Evolutionary conservation across 2,888 invertebrate species (phyloP).

Genomic region (Terebella lapidaria): DNA sequence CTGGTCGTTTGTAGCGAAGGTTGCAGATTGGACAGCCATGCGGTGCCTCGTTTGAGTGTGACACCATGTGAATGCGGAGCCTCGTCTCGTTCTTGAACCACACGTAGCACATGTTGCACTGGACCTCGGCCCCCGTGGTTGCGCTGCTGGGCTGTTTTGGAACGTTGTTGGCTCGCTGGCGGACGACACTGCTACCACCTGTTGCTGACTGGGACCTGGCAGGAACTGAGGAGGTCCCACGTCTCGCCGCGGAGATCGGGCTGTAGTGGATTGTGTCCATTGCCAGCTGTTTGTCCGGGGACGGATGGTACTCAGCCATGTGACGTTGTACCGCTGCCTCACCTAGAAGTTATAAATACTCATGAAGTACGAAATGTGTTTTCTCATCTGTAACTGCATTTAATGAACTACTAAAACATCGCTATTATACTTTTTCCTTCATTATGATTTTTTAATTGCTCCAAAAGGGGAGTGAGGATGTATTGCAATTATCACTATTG

Average conservation of each 20-base stretch:
- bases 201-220: background rate
- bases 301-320: conserved; percentile 38
- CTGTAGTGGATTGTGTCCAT: background rate
- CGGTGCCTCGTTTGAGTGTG: conserved; percentile 14
- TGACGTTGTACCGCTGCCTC: conserved; percentile 43
- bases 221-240: background rate
- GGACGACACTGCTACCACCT: background rate
- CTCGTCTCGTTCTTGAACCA: conserved; percentile 12
- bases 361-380: too few relatives aligned
- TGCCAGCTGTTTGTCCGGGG: conserved; percentile 14
- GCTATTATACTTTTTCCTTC: too few relatives aligned
- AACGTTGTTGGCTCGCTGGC: background rate
- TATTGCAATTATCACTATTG: too few relatives aligned
- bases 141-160: background rate
- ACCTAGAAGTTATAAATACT: too few relatives aligned
- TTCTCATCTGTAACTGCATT: too few relatives aligned
- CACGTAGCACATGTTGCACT: conserved; percentile 17
- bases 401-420: too few relatives aligned
- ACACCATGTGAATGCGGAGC: conserved; percentile 18
- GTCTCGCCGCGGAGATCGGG: background rate
- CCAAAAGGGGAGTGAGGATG: too few relatives aligned
- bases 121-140: background rate
- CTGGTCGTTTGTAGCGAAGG: conserved; percentile 36
- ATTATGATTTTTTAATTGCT: too few relatives aligned
- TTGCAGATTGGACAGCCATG: conserved; percentile 23